Conservation (phyloP, 2,797 vertebrate genomes). For the Coendou prehensilis region DNA sequence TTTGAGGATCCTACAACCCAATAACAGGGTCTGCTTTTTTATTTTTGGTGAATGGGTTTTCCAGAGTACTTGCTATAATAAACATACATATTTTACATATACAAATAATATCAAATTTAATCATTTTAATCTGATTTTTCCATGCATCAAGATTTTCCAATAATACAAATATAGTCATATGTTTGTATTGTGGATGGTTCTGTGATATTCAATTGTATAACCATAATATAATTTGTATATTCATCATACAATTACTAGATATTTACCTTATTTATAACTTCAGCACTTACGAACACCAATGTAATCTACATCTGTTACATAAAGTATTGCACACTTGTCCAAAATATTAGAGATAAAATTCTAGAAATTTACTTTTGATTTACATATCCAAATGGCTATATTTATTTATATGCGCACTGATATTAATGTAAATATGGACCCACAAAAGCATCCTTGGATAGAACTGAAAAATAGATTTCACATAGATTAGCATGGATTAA, state of each 20-base stretch:
- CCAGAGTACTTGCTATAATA: not conserved
- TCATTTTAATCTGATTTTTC: not conserved
- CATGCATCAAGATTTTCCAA: not conserved
- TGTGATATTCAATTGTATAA: not conserved
- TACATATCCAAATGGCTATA: not conserved
- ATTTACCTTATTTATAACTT: not conserved
- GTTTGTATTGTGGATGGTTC: not conserved
- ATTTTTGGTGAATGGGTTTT: not conserved
- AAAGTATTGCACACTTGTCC: not conserved
- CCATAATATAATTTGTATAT: not conserved
- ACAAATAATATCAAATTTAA: not conserved
- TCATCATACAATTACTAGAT: not conserved
- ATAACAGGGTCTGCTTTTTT: not conserved
- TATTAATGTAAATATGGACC: not conserved
- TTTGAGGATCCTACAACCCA: not conserved
- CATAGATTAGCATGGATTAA: not conserved
- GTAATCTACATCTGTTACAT: not conserved
- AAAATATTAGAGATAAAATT: not conserved
- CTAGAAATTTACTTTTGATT: slow-evolving; percentile 15
- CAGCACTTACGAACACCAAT: not conserved
- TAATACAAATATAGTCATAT: not conserved
- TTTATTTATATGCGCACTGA: not conserved
- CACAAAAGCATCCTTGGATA: not conserved
- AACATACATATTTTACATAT: not conserved
- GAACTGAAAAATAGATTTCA: not conserved